These are phyloP conservation scores for Megaustenia siamemsis DNA, from an alignment of 2,888 invertebrate species.

Conservation along the genomic window DNA sequence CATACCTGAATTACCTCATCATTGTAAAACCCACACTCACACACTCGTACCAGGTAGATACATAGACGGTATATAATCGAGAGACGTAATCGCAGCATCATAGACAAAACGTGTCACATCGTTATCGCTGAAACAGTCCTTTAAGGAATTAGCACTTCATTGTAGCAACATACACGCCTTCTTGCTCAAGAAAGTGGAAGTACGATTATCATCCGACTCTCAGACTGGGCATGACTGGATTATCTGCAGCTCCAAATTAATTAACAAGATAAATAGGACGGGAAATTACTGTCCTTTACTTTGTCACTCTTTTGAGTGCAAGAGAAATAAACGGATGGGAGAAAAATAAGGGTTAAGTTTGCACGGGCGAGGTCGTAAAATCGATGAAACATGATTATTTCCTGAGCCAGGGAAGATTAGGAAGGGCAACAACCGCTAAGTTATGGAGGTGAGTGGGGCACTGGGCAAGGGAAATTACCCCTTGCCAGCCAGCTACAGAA, in stretches of 20 bases:
- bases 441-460: background rate
- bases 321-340: background rate
- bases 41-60: too few species aligned
- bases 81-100: too few species aligned
- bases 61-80: too few species aligned
- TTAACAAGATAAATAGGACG: background rate
- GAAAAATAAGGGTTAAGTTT: slow-evolving; percentile 2
- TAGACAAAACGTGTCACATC: too few species aligned
- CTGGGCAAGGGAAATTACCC: background rate
- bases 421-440: background rate
- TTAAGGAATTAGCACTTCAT: too few species aligned
- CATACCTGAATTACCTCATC: too few species aligned
- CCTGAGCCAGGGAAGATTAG: slow-evolving; percentile 3
- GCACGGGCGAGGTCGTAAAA: slow-evolving; percentile 4
- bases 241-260: background rate
- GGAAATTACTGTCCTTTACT: background rate
- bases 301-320: background rate
- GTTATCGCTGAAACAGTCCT: too few species aligned
- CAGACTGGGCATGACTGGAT: background rate
- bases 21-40: too few species aligned
- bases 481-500: background rate
- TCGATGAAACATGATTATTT: background rate
- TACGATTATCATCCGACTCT: background rate
- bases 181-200: too few species aligned
- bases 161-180: too few species aligned